Conservation (phyloP, 2,113 vertebrate species). For the Promerops cafer region DNA sequence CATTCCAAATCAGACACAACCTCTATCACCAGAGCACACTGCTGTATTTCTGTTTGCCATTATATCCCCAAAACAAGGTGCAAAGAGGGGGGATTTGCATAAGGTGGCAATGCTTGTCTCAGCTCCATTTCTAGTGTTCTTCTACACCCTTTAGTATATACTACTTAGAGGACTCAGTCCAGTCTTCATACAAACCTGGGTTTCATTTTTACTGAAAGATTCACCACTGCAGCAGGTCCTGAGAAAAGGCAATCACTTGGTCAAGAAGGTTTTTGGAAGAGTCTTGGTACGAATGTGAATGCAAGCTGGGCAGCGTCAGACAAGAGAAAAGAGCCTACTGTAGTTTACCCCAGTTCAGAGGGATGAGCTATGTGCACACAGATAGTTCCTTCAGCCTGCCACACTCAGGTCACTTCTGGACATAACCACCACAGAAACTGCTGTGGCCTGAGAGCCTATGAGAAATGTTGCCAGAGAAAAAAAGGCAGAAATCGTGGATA, state of each 20-base stretch:
- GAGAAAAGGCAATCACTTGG: not conserved
- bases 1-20: not conserved
- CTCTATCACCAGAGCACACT: not conserved
- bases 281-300: not conserved
- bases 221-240: not conserved
- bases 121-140: not conserved
- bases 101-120: rapidly evolving
- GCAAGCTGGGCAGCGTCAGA: not conserved
- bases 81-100: not conserved
- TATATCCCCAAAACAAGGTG: not conserved
- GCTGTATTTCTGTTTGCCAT: not conserved
- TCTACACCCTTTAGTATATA: not conserved
- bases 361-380: not conserved
- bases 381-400: not conserved
- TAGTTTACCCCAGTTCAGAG: not conserved
- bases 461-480: not conserved
- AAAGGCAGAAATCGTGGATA: not conserved
- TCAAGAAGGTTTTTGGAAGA: not conserved
- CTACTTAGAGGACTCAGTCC: not conserved
- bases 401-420: not conserved
- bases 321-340: not conserved
- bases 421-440: not conserved
- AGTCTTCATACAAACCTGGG: not conserved
- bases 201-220: not conserved
- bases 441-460: not conserved